Evolutionary conservation across 2,797 vertebrate genomes (phyloP), one percentile per base, ranked within the genome.

Genomic region (Etheostoma perlongum): DNA sequence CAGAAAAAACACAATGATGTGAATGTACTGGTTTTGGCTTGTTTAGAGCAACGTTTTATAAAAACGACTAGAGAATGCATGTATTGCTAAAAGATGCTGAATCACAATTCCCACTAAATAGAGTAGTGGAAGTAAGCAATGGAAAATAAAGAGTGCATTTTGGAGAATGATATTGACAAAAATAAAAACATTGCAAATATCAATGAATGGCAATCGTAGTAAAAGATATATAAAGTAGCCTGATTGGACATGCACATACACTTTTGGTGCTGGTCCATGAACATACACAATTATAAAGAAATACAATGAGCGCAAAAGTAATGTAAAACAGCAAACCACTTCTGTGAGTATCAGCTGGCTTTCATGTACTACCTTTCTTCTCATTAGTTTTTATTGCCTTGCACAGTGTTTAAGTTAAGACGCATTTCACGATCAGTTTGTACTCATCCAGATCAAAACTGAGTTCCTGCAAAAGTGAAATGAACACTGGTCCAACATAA

Each of bases 401-500:
- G 23, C 3, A 46, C 44, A 13, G 2, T 58, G 21, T 81, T 78
- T 71, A 60, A 12, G 40, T 84, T 36, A 70, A 74, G 65, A 85
- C 69, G 48, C 9, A 42, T 0, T 57, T 82, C 33, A 55, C 13
- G 4, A 78, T 72, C 13, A 4, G 36, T 9, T 40, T n/a, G 5
- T 30, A 25, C 10, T 2, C 40, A 25, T 51, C 36, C 30, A 48
- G 4, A 67, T 25, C 62, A 54, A 69, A 66, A 44, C 25, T 19
- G 52, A 74, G 40, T 69, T 72, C 63, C 60, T 69, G 23, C 10
- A 55, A 57, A 65, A 46, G 23, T 76, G 52, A 79, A 85, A 86
- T 72, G n/a, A 69, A 67, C 15, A 59, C 19, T 79, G 72, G 81
- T 77, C 66, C 74, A 82, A 72, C 27, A 15, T 67, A 66, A 73